Evolutionary conservation across 2,113 vertebrate species (phyloP).

Genomic region (Sapayoa aenigma): DNA sequence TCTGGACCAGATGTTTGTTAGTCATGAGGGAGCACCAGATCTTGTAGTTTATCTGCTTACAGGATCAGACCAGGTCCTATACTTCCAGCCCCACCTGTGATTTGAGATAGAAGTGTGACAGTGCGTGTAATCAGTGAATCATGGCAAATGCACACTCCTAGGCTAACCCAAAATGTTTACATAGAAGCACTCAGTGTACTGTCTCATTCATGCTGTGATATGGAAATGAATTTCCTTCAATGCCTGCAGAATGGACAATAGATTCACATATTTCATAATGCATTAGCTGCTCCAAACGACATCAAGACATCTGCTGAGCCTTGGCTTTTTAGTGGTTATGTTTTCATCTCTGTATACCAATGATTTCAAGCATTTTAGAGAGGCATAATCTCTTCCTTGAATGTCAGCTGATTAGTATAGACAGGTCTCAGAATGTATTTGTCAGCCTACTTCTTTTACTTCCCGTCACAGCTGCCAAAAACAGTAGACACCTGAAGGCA

Average conservation of each 20-base stretch:
- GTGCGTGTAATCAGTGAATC: background rate
- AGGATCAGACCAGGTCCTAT: background rate
- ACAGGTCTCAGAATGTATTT: background rate
- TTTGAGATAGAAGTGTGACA: background rate
- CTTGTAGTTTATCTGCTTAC: background rate
- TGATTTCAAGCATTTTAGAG: background rate
- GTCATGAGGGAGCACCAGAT: background rate
- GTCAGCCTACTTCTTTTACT: background rate
- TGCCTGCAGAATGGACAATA: background rate
- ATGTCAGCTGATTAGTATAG: background rate
- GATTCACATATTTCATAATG: background rate
- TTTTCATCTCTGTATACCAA: background rate
- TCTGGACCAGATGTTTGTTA: background rate
- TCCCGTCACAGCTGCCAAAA: background rate
- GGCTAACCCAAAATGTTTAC: background rate
- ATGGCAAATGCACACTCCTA: background rate
- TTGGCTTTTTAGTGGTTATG: background rate
- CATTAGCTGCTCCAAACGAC: background rate
- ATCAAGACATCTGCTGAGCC: background rate
- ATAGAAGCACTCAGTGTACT: rapidly evolving
- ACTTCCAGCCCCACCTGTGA: background rate
- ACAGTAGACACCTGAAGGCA: background rate
- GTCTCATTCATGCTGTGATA: background rate
- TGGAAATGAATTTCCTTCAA: background rate
- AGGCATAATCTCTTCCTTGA: background rate